A percentile compares a stretch with the other conserved stretches of the same genome.
Conservation (phyloP, 1,140 invertebrate species). For the Schlechtendalia chinensis region DNA sequence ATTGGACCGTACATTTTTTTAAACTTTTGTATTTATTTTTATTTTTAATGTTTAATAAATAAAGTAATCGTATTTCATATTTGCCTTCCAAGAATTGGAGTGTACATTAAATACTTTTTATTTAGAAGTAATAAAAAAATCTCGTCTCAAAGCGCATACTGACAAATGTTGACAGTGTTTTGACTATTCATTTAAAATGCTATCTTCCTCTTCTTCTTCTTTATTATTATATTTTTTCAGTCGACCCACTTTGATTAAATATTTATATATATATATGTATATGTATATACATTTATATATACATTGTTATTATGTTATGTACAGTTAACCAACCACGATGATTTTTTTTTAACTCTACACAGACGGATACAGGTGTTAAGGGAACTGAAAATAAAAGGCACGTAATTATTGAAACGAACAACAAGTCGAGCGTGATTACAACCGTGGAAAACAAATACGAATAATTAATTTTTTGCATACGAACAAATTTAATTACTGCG, state of each 20-base stretch:
- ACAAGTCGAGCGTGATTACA: background rate
- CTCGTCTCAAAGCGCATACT: background rate
- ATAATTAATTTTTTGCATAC: background rate
- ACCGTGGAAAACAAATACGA: constrained; percentile 14
- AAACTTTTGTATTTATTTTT: too few relatives aligned
- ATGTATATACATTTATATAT: background rate
- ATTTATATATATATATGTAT: background rate
- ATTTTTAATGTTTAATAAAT: background rate
- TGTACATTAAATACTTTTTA: background rate
- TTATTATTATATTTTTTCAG: too few relatives aligned
- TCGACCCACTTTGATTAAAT: constrained; percentile 22
- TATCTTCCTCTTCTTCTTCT: background rate
- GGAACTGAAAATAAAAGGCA: too few relatives aligned
- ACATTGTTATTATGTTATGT: background rate
- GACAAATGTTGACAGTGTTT: background rate
- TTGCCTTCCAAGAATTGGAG: background rate
- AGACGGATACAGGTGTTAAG: too few relatives aligned
- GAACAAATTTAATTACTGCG: constrained; percentile 6
- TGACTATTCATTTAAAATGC: constrained; percentile 8
- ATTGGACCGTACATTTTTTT: background rate
- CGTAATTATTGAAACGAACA: background rate
- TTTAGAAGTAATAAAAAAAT: background rate
- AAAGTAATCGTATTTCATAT: constrained; percentile 11
- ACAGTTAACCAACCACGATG: background rate
- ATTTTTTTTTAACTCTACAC: too few relatives aligned